A percentile compares a stretch with the other conserved stretches of the same genome.
Conservation (phyloP, 2,113 vertebrate genomes). For the Pteropus alecto region DNA sequence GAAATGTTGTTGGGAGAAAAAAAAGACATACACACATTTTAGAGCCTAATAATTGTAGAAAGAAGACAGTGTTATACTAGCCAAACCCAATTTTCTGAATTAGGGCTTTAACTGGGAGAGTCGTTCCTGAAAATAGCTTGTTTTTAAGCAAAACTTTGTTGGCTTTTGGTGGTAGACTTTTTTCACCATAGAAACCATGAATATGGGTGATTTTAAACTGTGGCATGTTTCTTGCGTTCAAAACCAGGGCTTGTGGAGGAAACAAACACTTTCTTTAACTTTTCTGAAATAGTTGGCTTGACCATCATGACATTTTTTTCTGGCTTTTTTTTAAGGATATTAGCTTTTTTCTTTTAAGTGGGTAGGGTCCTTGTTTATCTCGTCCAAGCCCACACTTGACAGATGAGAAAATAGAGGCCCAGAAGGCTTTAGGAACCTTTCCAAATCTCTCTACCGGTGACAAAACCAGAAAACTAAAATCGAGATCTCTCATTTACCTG, state of each 20-base stretch:
- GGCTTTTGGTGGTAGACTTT: conserved; percentile 7
- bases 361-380: not conserved
- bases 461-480: not conserved
- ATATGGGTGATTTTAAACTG: conserved; percentile 19
- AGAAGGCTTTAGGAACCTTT: not conserved
- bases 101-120: conserved; percentile 23
- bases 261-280: conserved; percentile 26
- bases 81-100: conserved; percentile 56
- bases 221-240: conserved; percentile 27
- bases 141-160: conserved; percentile 58
- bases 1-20: conserved; percentile 18
- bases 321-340: not conserved
- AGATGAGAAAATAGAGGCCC: not conserved
- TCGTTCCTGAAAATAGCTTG: conserved; percentile 55
- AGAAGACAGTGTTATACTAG: conserved; percentile 42
- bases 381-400: not conserved
- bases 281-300: conserved; percentile 22
- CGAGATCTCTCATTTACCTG: not conserved
- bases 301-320: not conserved
- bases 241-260: not conserved
- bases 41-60: conserved; percentile 53
- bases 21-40: not conserved
- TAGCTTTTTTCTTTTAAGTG: not conserved
- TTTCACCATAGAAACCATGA: not conserved
- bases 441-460: not conserved